Conservation (phyloP, 1,140 invertebrate species). For the Diachasmimorpha longicaudata region DNA sequence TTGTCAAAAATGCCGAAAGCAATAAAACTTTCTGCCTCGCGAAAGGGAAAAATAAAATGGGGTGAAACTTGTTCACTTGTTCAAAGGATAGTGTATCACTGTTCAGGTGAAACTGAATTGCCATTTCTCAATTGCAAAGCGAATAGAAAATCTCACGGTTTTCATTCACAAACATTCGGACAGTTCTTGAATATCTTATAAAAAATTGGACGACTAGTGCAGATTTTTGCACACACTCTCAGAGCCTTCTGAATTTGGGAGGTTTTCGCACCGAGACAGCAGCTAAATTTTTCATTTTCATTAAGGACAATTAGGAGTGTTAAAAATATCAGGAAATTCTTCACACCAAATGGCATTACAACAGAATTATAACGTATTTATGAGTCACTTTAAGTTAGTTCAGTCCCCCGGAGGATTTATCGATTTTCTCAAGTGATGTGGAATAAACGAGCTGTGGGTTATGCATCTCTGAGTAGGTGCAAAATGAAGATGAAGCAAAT, state of each 20-base stretch:
- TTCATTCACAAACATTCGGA: too few species aligned
- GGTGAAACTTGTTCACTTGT: not conserved
- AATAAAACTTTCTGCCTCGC: not conserved
- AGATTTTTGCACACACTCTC: too few species aligned
- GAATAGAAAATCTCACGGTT: not conserved
- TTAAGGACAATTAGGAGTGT: too few species aligned
- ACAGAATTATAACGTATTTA: not conserved
- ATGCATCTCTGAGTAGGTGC: not conserved
- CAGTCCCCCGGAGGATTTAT: not conserved
- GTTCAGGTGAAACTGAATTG: not conserved
- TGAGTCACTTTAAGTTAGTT: conserved; percentile 4
- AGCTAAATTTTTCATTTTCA: too few species aligned
- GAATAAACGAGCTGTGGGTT: conserved; percentile 8
- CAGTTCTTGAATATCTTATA: too few species aligned
- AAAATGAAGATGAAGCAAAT: conserved; percentile 9
- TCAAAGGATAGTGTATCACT: not conserved
- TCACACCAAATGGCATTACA: too few species aligned
- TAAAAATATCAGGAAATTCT: too few species aligned
- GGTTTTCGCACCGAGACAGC: too few species aligned
- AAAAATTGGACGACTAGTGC: too few species aligned
- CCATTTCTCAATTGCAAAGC: not conserved
- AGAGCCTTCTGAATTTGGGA: too few species aligned
- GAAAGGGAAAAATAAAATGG: not conserved
- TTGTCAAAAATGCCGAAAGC: not conserved
- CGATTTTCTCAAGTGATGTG: not conserved